A percentile compares a stretch with the other conserved stretches of the same genome.
Evolutionary conservation across 2,888 invertebrate species (phyloP).

Genomic region (Lepeophtheirus nordmannii): DNA sequence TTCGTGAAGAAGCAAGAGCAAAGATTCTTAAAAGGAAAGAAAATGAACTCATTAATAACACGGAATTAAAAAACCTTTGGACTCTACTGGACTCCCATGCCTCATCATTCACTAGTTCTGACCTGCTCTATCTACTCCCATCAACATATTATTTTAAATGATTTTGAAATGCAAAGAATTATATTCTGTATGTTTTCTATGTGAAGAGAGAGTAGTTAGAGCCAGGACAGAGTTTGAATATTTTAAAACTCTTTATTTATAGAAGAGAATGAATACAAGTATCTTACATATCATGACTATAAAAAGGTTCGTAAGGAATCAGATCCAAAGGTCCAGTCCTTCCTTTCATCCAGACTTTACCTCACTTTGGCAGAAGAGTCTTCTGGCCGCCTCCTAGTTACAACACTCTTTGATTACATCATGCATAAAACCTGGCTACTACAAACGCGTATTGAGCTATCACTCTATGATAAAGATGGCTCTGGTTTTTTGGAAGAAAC

Average conservation of each 20-base stretch:
- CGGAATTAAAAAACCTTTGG: constrained; percentile 61
- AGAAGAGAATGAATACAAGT: constrained; percentile 56
- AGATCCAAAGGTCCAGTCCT: too few relatives aligned
- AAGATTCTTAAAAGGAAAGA: constrained; percentile 71
- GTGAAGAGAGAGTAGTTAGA: background rate
- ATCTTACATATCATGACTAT: constrained; percentile 50
- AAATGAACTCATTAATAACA: constrained; percentile 64
- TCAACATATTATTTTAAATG: constrained; percentile 31
- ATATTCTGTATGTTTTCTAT: too few relatives aligned
- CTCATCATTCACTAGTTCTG: constrained; percentile 14
- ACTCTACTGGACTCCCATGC: constrained; percentile 63
- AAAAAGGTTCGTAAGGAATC: constrained; percentile 16
- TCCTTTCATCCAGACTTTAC: too few relatives aligned
- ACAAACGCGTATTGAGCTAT: constrained; percentile 81
- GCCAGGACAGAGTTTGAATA: constrained; percentile 58
- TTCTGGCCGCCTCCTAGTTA: constrained; percentile 69
- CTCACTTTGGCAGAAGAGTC: constrained; percentile 45
- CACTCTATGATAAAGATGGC: constrained; percentile 79
- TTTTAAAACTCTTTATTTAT: constrained; percentile 71
- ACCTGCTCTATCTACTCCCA: constrained; percentile 42
- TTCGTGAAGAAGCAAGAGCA: constrained; percentile 68
- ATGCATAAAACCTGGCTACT: constrained; percentile 89
- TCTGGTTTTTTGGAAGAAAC: constrained; percentile 74
- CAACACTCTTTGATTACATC: constrained; percentile 81
- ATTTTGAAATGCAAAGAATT: too few relatives aligned